Conservation (phyloP, 2,113 vertebrate genomes). For the Alexandromys fortis region DNA sequence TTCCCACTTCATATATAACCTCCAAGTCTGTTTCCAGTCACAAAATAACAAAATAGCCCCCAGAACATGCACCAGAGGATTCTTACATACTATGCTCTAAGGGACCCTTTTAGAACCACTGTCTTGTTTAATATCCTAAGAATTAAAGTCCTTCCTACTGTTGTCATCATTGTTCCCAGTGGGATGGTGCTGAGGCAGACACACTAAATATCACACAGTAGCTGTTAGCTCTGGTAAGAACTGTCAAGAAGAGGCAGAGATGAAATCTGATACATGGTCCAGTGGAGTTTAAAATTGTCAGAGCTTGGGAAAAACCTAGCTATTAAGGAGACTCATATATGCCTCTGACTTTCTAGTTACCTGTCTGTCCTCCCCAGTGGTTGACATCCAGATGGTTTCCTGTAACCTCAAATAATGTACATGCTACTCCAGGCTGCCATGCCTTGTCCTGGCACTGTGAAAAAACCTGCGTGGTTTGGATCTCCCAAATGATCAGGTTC, state of each 20-base stretch:
- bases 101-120: background rate
- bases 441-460: too few species aligned
- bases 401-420: rapidly evolving
- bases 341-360: background rate
- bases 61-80: background rate
- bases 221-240: background rate
- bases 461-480: background rate
- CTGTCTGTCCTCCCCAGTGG: background rate
- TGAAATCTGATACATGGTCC: background rate
- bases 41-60: background rate
- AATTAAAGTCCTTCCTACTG: background rate
- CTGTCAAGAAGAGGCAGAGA: background rate
- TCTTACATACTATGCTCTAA: rapidly evolving
- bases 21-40: background rate
- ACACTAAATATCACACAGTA: rapidly evolving
- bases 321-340: background rate
- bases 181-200: background rate
- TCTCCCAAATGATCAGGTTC: background rate
- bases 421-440: background rate
- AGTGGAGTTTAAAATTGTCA: background rate
- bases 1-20: background rate
- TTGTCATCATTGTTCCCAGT: background rate
- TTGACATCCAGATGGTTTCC: background rate
- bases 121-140: background rate
- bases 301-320: background rate